A percentile compares a stretch with the other conserved stretches of the same genome.
These are phyloP conservation scores for Cremastobaeus sp. DNA, from an alignment of 2,888 invertebrate species.

Conservation along the genomic window DNA sequence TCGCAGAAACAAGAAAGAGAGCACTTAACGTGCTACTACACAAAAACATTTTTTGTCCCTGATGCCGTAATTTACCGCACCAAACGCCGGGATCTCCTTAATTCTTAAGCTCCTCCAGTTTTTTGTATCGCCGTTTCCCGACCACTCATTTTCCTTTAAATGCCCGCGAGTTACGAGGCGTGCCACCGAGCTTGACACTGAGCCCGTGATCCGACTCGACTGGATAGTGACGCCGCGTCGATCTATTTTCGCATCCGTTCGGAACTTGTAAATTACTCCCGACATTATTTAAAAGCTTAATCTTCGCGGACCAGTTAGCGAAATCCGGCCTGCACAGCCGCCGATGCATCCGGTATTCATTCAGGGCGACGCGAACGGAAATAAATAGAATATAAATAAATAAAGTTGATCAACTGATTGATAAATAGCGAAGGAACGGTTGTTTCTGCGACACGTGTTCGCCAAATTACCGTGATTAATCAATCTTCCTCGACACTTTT, in stretches of 20 bases:
- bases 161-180: slow-evolving; percentile 36
- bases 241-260: slow-evolving; percentile 74
- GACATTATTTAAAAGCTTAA: slow-evolving; percentile 69
- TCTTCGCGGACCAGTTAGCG: slow-evolving; percentile 70
- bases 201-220: slow-evolving; percentile 64
- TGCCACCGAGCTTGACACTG: slow-evolving; percentile 43
- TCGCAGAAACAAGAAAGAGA: slow-evolving; percentile 22
- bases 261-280: slow-evolving; percentile 71
- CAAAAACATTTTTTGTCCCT: slow-evolving; percentile 39
- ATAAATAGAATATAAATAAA: slow-evolving; percentile 41
- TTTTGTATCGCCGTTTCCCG: slow-evolving; percentile 31
- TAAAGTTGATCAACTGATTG: slow-evolving; percentile 31
- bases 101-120: slow-evolving; percentile 27
- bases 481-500: slow-evolving; percentile 33
- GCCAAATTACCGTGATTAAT: slow-evolving; percentile 18
- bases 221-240: slow-evolving; percentile 68
- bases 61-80: slow-evolving; percentile 27
- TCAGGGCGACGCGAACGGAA: slow-evolving; percentile 9
- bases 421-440: slow-evolving; percentile 39
- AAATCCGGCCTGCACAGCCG: slow-evolving; percentile 52
- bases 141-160: slow-evolving; percentile 31
- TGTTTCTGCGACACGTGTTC: slow-evolving; percentile 23
- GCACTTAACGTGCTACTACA: slow-evolving; percentile 34
- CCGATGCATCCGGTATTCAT: slow-evolving; percentile 10
- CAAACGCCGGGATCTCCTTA: slow-evolving; percentile 39